Conservation (phyloP, 2,888 invertebrate species). For the Herminia tarsipennalis region DNA sequence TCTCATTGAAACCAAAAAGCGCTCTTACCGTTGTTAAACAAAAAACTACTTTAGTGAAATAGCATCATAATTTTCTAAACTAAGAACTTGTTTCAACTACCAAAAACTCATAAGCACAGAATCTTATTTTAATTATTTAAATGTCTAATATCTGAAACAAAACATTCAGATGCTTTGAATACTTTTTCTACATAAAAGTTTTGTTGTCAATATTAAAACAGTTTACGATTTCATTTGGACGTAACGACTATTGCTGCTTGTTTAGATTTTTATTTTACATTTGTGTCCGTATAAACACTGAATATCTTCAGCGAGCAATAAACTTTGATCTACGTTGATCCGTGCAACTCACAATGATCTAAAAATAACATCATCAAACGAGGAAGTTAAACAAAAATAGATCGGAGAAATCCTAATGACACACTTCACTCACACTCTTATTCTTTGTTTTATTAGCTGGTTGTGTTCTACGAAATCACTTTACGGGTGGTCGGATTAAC, state of each 20-base stretch:
- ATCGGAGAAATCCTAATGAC: slow-evolving; percentile 73
- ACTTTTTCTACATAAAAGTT: slow-evolving; percentile 14
- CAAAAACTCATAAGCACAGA: no score
- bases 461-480: slow-evolving; percentile 60
- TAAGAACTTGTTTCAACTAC: no score
- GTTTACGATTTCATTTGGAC: slow-evolving; percentile 37
- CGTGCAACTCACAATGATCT: slow-evolving; percentile 52
- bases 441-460: slow-evolving; percentile 53
- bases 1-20: slow-evolving; percentile 10
- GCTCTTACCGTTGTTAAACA: no score
- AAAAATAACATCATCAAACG: slow-evolving; percentile 56
- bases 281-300: slow-evolving; percentile 37
- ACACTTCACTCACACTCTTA: slow-evolving; percentile 65
- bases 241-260: slow-evolving; percentile 32
- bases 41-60: no score
- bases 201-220: slow-evolving; percentile 14
- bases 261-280: slow-evolving; percentile 29
- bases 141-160: neutral
- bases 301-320: slow-evolving; percentile 58
- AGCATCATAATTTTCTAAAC: no score
- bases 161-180: slow-evolving; percentile 13
- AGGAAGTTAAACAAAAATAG: slow-evolving; percentile 66
- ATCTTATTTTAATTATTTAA: slow-evolving; percentile 7
- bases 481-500: slow-evolving; percentile 68
- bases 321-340: slow-evolving; percentile 70